These are phyloP conservation scores for Paramisgurnus dabryanus DNA, from an alignment of 2,113 vertebrate species.

Conservation along the genomic window DNA sequence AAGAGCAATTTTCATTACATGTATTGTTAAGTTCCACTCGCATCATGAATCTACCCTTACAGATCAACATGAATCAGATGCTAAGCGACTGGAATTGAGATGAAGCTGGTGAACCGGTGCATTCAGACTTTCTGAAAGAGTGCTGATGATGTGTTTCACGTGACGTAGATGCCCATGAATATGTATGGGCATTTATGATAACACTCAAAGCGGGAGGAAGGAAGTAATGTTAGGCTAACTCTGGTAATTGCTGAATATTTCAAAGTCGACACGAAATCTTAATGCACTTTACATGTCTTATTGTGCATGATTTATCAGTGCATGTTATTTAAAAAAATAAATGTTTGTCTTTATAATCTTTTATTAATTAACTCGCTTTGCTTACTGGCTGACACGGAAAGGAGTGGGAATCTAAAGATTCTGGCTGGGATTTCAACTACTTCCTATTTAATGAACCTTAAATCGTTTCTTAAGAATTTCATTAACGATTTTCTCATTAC, in stretches of 20 bases:
- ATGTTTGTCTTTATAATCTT: not conserved
- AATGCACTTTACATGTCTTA: not conserved
- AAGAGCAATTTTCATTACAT: constrained; percentile 61
- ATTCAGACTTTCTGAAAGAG: constrained; percentile 59
- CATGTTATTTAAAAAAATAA: not conserved
- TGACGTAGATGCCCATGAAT: constrained; percentile 49
- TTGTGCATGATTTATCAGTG: not conserved
- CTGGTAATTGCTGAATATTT: constrained; percentile 60
- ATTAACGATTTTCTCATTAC: not conserved
- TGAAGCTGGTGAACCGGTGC: constrained; percentile 41
- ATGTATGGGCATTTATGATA: constrained; percentile 35
- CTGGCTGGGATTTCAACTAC: too few species aligned
- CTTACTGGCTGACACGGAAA: not conserved
- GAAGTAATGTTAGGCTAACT: constrained; percentile 34
- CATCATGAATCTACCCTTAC: constrained; percentile 53
- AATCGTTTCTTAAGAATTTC: not conserved
- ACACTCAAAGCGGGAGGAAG: constrained; percentile 46
- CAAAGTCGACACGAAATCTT: not conserved
- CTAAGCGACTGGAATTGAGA: constrained; percentile 44
- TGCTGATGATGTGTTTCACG: constrained; percentile 57
- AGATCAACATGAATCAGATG: constrained; percentile 48
- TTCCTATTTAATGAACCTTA: not conserved
- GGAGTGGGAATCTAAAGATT: not conserved
- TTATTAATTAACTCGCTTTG: not conserved
- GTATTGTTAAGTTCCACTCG: constrained; percentile 58